Evolutionary conservation across 1,140 invertebrate species (phyloP).

Genomic region (Leucophenga varia): DNA sequence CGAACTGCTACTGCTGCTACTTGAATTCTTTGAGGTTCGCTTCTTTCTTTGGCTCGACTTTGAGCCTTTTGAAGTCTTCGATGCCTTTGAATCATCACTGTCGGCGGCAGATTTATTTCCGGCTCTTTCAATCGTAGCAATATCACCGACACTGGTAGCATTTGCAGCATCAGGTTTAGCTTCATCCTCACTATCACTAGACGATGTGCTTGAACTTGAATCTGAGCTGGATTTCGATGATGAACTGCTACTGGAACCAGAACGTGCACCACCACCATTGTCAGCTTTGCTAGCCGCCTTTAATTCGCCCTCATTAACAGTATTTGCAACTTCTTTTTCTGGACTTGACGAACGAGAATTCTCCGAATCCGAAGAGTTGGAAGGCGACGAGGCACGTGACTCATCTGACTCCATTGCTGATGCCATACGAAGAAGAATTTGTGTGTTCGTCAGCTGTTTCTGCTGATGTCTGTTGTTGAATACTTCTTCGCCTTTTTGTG

Average conservation of each 20-base stretch:
- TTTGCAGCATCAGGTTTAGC: slow-evolving; percentile 23
- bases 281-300: too few relatives aligned
- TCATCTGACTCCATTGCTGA: slow-evolving; percentile 45
- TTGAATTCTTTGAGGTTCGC: neutral
- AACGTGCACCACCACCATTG: slow-evolving; percentile 3
- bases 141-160: neutral
- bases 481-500: too few relatives aligned
- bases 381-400: slow-evolving; percentile 30
- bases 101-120: too few relatives aligned
- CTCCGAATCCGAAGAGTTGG: slow-evolving; percentile 16
- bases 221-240: slow-evolving; percentile 44
- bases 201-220: slow-evolving; percentile 26
- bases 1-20: slow-evolving; percentile 30
- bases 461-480: too few relatives aligned
- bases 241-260: slow-evolving; percentile 29
- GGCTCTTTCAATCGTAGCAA: slow-evolving; percentile 7
- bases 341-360: slow-evolving; percentile 23
- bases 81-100: too few relatives aligned
- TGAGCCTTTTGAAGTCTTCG: too few relatives aligned
- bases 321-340: too few relatives aligned
- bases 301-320: slow-evolving; percentile 2
- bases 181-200: slow-evolving; percentile 28
- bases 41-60: too few relatives aligned
- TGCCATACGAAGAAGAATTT: too few relatives aligned
- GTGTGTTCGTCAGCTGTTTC: too few relatives aligned